These are phyloP conservation scores for Merops nubicus DNA, from an alignment of 2,113 vertebrate species.

Conservation along the genomic window DNA sequence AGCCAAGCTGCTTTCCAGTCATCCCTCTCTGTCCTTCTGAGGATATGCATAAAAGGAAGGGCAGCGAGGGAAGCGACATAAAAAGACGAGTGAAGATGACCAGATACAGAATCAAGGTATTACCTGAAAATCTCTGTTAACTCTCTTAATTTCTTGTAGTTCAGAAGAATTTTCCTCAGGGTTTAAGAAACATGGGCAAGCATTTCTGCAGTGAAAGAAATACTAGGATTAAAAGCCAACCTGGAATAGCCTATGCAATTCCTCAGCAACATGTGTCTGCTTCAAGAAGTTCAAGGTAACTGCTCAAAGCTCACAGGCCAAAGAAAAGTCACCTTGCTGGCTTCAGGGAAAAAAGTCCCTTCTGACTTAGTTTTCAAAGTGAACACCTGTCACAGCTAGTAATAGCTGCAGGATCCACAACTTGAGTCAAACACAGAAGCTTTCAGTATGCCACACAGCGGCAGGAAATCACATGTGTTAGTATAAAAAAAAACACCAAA, in stretches of 20 bases:
- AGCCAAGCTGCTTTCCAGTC: background rate
- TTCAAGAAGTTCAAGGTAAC: background rate
- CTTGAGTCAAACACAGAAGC: background rate
- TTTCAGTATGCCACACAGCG: background rate
- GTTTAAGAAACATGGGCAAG: constrained; percentile 83
- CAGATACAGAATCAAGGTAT: background rate
- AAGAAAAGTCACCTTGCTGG: background rate
- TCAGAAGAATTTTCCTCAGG: constrained; percentile 77
- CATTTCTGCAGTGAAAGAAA: constrained; percentile 71
- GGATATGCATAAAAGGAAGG: background rate
- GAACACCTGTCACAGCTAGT: background rate
- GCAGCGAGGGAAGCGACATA: background rate
- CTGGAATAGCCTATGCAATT: background rate
- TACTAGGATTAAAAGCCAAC: background rate
- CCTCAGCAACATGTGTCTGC: background rate
- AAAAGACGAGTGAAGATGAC: background rate
- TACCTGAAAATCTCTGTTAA: constrained; percentile 90
- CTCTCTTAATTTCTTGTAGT: constrained; percentile 79
- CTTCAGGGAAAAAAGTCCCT: background rate
- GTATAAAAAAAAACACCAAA: background rate
- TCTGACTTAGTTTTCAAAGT: background rate
- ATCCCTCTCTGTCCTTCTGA: background rate
- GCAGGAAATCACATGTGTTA: background rate
- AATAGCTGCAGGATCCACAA: background rate
- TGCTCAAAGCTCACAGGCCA: background rate